These are phyloP conservation scores for Macroteleia sp. DNA, from an alignment of 2,888 invertebrate genomes.

Conservation along the genomic window DNA sequence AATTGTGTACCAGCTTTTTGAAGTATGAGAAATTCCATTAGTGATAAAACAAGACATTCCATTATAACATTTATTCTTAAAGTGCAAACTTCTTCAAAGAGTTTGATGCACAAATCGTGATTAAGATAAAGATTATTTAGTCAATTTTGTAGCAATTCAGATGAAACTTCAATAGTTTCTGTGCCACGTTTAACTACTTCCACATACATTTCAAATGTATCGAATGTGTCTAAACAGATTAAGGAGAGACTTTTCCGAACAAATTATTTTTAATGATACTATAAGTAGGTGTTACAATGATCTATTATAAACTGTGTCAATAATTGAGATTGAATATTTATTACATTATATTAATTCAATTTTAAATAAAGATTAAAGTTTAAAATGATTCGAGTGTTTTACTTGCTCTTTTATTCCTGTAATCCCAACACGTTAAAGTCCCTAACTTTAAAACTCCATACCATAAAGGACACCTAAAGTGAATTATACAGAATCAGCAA, in stretches of 20 bases:
- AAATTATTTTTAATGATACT: slow-evolving; percentile 55
- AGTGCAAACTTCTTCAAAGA: slow-evolving; percentile 15
- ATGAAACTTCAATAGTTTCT: slow-evolving; percentile 36
- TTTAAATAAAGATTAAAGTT: slow-evolving; percentile 52
- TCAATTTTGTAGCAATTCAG: slow-evolving; percentile 52
- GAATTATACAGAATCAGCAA: no score
- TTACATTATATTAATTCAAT: slow-evolving; percentile 34
- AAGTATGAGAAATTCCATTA: neutral
- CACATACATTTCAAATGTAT: slow-evolving; percentile 35
- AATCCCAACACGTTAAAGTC: no score
- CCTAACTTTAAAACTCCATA: no score
- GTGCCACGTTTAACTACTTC: slow-evolving; percentile 59
- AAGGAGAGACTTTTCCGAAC: slow-evolving; percentile 32
- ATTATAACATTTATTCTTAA: slow-evolving; percentile 6
- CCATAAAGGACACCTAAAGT: no score
- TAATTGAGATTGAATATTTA: slow-evolving; percentile 42
- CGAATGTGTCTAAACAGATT: slow-evolving; percentile 9
- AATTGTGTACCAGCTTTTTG: slow-evolving; percentile 12
- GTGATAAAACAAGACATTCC: neutral
- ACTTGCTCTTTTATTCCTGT: no score
- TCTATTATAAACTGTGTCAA: slow-evolving; percentile 47
- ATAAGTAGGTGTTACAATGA: slow-evolving; percentile 50
- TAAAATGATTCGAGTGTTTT: slow-evolving; percentile 13
- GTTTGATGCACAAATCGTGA: slow-evolving; percentile 12
- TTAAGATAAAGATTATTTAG: slow-evolving; percentile 36